Conservation (phyloP, 1,140 invertebrate species). For the Drosophila sucinea region DNA sequence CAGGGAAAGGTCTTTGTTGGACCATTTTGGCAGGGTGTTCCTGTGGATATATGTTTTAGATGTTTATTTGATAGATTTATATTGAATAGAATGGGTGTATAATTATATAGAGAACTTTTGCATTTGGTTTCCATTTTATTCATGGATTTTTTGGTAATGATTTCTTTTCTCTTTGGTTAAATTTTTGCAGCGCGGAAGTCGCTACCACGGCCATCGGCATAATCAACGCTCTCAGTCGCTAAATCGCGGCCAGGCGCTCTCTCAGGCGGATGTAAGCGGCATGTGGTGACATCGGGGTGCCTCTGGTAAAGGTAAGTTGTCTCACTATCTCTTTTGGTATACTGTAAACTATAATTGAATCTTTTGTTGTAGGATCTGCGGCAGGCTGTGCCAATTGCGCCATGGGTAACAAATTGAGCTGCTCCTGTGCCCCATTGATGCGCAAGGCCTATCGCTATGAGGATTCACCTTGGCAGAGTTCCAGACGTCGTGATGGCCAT, state of each 20-base stretch:
- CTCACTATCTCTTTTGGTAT: neutral
- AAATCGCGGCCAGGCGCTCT: constrained; percentile 87
- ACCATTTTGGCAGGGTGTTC: too few species aligned
- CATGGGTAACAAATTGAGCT: constrained; percentile 98
- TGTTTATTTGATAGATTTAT: too few species aligned
- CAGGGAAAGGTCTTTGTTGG: too few species aligned
- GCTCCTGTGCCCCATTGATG: constrained; percentile 96
- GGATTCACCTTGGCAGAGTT: constrained; percentile 95
- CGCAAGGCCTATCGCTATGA: constrained; percentile 97
- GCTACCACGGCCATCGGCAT: constrained; percentile 84
- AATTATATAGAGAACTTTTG: neutral
- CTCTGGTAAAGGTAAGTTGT: constrained; percentile 84
- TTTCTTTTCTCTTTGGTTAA: neutral
- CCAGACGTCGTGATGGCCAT: constrained; percentile 93
- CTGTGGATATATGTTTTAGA: too few species aligned
- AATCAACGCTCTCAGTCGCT: constrained; percentile 88
- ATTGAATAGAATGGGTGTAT: too few species aligned
- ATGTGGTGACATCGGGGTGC: constrained; percentile 90
- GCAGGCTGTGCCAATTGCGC: constrained; percentile 84
- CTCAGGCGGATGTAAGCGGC: constrained; percentile 86
- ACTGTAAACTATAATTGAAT: neutral
- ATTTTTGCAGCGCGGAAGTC: constrained; percentile 72
- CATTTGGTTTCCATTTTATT: neutral
- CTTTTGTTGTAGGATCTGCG: constrained; percentile 59
- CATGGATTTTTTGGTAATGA: neutral